A percentile compares a stretch with the other conserved stretches of the same genome.
These are phyloP conservation scores for Tipula helvola DNA, from an alignment of 2,888 invertebrate genomes.

Conservation along the genomic window DNA sequence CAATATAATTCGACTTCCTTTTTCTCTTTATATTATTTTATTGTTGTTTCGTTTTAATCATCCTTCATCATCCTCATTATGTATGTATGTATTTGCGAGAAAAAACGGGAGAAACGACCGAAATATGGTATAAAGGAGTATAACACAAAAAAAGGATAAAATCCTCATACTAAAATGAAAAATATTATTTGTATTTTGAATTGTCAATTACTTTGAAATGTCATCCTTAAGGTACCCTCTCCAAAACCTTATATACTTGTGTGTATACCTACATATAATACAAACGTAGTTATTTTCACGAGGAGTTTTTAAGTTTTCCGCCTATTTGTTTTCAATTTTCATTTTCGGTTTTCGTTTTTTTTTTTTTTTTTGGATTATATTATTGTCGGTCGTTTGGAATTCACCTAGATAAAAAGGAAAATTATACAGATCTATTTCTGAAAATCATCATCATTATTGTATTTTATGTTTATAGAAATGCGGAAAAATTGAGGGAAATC, in stretches of 20 bases:
- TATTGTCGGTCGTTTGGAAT: background rate
- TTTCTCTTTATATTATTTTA: background rate
- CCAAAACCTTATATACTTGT: background rate
- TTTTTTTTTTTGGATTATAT: no score
- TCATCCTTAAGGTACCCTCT: background rate
- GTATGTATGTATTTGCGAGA: no score
- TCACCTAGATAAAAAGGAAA: background rate
- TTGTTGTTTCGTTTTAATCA: background rate
- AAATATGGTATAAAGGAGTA: background rate
- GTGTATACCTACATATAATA: background rate
- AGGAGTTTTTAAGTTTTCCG: background rate
- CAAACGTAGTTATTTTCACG: background rate
- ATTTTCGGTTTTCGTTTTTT: background rate
- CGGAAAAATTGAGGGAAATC: background rate
- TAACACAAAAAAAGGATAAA: background rate
- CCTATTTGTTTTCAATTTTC: background rate
- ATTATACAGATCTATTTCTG: background rate
- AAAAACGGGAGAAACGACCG: background rate
- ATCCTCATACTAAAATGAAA: background rate
- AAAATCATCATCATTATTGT: background rate
- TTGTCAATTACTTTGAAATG: constrained; percentile 4
- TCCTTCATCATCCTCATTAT: background rate
- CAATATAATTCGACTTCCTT: background rate
- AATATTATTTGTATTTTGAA: background rate
- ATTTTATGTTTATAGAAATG: background rate